These are phyloP conservation scores for Thunnus maccoyii DNA, from an alignment of 2,113 vertebrate genomes.

Conservation along the genomic window DNA sequence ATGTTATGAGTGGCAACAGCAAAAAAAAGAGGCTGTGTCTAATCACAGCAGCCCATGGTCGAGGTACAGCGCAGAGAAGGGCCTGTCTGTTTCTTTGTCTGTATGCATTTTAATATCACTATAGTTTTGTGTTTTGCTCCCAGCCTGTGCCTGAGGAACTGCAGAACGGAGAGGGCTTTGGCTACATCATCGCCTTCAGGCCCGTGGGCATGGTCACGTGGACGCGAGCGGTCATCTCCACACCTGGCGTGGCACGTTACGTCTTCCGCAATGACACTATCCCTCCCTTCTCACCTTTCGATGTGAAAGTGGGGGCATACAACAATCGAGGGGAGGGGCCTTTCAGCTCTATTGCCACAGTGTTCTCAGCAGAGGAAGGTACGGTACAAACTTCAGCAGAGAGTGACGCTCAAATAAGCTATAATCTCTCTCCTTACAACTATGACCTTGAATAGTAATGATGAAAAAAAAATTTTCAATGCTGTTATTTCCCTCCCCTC, in stretches of 20 bases:
- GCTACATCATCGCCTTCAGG: constrained; percentile 95
- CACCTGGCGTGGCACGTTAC: constrained; percentile 87
- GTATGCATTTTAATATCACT: constrained; percentile 90
- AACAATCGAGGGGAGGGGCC: constrained; percentile 96
- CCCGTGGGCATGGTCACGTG: constrained; percentile 88
- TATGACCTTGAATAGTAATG: constrained; percentile 80
- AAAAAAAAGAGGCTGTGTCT: constrained; percentile 26
- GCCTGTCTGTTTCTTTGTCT: constrained; percentile 80
- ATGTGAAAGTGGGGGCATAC: constrained; percentile 94
- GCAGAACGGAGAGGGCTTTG: constrained; percentile 95
- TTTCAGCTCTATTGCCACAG: constrained; percentile 90
- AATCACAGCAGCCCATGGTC: constrained; percentile 17
- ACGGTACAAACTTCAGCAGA: constrained; percentile 24
- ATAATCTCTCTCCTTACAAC: constrained; percentile 58
- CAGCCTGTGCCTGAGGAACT: constrained; percentile 96
- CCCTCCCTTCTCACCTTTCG: constrained; percentile 91
- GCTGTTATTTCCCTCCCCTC: constrained; percentile 48
- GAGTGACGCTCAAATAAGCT: constrained; percentile 48
- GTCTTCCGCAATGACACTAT: constrained; percentile 94
- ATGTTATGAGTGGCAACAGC: constrained; percentile 17
- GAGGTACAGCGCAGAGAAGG: constrained; percentile 56
- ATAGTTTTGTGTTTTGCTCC: constrained; percentile 87
- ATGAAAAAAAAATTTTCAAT: constrained; percentile 42
- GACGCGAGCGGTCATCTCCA: constrained; percentile 93
- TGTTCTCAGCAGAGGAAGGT: constrained; percentile 97